A percentile compares a stretch with the other conserved stretches of the same genome.
These are phyloP conservation scores for Halictus ligatus DNA, from an alignment of 2,888 invertebrate species.

Conservation along the genomic window DNA sequence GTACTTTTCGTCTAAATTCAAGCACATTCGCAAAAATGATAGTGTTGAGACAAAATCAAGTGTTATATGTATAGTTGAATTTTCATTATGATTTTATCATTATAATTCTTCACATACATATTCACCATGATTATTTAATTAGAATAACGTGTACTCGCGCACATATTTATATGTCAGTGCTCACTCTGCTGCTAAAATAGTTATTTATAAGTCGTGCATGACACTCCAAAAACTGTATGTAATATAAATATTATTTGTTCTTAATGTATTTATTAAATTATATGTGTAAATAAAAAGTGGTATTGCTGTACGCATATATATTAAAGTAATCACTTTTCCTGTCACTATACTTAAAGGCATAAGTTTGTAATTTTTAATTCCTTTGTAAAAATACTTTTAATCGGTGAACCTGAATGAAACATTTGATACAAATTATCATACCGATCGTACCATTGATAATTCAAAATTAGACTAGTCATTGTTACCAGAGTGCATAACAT, in stretches of 20 bases:
- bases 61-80: not conserved
- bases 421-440: not conserved
- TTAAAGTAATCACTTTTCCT: conserved; percentile 17
- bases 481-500: not conserved
- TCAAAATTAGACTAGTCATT: conserved; percentile 9
- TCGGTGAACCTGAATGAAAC: not conserved
- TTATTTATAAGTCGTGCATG: conserved; percentile 51
- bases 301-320: conserved; percentile 35
- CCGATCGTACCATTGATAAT: not conserved
- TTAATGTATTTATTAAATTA: conserved; percentile 69
- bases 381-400: not conserved
- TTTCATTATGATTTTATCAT: not conserved
- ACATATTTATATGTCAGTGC: conserved; percentile 43
- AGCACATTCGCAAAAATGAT: not conserved
- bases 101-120: conserved; percentile 16
- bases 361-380: not conserved
- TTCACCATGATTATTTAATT: conserved; percentile 30
- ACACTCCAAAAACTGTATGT: conserved; percentile 28
- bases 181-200: conserved; percentile 35
- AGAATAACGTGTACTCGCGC: conserved; percentile 40
- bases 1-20: not conserved
- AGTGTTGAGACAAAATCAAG: not conserved
- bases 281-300: conserved; percentile 65
- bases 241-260: conserved; percentile 51
- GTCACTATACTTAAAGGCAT: not conserved